Base-by-base conservation (phyloP, 1,140 invertebrate species). In the Brachionus paranguensis region DNA sequence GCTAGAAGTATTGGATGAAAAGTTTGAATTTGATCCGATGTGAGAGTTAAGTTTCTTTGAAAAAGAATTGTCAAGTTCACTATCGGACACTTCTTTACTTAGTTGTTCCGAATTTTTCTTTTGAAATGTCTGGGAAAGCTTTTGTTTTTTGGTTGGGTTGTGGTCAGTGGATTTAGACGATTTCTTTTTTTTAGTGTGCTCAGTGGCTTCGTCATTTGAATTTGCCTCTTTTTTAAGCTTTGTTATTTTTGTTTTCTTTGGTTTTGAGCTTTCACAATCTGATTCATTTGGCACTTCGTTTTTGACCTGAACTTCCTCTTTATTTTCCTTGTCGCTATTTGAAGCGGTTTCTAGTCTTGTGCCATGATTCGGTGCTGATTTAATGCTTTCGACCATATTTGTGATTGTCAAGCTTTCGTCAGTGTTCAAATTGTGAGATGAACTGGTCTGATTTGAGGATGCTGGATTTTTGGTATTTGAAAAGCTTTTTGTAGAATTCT, bases 291-390 rank as follows among this genome's bases (percentile, higher is more conserved):
- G 8, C 8, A 20, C 33, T 41, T 43, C 37, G n/a, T 43, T 45
- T 43, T 24, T 24, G 17, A 43, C 12, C 11, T n/a, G 10, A 24
- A 24, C 14, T 17, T 76, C 72, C 1, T 76, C 72, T 50, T 76
- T 45, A 17, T 76, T 76, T 76, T 76, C 72, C 50, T 76, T 76
- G 50, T 76, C 72, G 6, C 72, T 76, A 50, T 76, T 76, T 5
- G 72, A 76, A 27, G 50, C 72, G 7, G 45, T 76, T 27, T 76
- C 72, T 12, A 76, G n/a, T 24, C 45, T 47, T 60, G 53, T 20
- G 41, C 20, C 45, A 3, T 47, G n/a, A 76, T 76, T 76, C 12
- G 43, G 43, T 29, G n/a, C 17, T 1, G 24, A 27, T 29, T 45
- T 76, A 37, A 76, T 76, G 29, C 72, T 76, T 20, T 45, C 72